These are phyloP conservation scores for Sceloporus tristichus DNA, from an alignment of 2,113 vertebrate species.

Conservation along the genomic window DNA sequence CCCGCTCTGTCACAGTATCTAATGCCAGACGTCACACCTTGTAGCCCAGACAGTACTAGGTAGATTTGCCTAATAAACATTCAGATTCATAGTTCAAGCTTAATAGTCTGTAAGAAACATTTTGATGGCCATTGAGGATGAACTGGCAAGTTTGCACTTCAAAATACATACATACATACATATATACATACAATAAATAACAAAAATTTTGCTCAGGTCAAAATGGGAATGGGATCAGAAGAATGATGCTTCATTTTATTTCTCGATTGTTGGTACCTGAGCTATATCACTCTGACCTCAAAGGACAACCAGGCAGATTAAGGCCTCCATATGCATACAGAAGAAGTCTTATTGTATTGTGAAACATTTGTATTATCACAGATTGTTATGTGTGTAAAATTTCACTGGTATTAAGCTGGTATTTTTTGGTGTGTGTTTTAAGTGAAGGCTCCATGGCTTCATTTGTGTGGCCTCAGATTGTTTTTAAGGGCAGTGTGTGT, in stretches of 20 bases:
- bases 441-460: conserved; percentile 30
- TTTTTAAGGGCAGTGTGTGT: neutral
- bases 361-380: conserved; percentile 23
- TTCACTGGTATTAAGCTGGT: conserved; percentile 28
- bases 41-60: too few relatives aligned
- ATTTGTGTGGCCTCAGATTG: conserved; percentile 2
- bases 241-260: neutral
- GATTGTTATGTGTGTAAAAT: neutral
- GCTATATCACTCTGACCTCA: conserved; percentile 8
- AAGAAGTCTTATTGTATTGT: conserved; percentile 17
- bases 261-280: conserved; percentile 31
- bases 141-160: neutral
- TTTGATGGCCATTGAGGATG: conserved; percentile 14
- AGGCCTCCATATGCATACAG: conserved; percentile 32
- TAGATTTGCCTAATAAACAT: too few relatives aligned
- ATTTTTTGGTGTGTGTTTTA: neutral
- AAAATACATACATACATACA: too few relatives aligned
- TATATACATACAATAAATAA: too few relatives aligned
- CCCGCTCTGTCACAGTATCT: too few relatives aligned
- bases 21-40: too few relatives aligned
- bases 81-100: neutral
- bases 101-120: neutral
- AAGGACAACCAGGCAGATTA: conserved; percentile 31
- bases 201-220: neutral
- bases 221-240: neutral